A percentile compares a stretch with the other conserved stretches of the same genome.
Conservation (phyloP, 2,888 invertebrate genomes). For the Dioctria rufipes region DNA sequence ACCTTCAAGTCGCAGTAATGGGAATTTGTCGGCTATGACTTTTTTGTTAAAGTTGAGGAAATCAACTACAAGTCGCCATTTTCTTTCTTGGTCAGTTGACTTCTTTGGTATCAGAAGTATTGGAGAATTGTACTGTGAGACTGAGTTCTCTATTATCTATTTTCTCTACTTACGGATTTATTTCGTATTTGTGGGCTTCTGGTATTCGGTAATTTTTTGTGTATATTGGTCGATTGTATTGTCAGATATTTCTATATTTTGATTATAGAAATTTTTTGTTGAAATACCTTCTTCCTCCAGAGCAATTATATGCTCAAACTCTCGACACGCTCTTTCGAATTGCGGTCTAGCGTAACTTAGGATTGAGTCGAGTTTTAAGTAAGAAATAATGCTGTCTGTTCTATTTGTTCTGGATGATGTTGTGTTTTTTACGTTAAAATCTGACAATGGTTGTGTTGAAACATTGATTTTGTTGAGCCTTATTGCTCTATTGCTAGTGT, state of each 20-base stretch:
- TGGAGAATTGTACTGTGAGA: no score
- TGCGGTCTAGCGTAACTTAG: no score
- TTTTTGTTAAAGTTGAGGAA: background rate
- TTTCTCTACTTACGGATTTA: conserved; percentile 58
- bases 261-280: no score
- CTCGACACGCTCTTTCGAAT: no score
- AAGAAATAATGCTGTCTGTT: background rate
- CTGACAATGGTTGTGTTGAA: background rate
- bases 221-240: conserved; percentile 59
- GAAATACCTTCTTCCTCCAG: no score
- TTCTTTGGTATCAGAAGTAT: background rate
- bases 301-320: no score
- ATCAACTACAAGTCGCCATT: background rate
- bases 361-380: no score
- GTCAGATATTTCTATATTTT: no score
- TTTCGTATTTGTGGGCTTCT: conserved; percentile 56
- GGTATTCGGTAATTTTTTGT: conserved; percentile 60
- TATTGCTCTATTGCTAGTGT: background rate
- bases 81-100: background rate
- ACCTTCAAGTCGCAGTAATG: no score
- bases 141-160: no score
- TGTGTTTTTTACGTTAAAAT: no score
- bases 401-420: background rate
- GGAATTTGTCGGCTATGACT: no score
- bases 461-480: background rate